phyloP scores from a whole-genome alignment of 2,888 invertebrate species.

The Clostera curtula region DNA sequence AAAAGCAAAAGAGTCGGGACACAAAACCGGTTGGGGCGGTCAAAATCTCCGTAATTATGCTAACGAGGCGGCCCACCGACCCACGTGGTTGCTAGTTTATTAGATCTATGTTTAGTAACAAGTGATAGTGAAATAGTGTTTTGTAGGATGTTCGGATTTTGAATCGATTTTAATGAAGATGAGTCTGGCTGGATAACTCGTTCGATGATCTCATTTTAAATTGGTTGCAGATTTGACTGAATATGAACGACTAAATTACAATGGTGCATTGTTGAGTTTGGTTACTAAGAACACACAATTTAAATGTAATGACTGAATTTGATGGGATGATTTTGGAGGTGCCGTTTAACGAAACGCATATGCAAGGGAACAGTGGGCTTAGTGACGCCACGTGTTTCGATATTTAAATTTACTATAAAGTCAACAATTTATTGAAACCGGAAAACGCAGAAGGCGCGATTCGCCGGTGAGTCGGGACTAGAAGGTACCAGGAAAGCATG shows the following conservation, averaged over 20 bases:
- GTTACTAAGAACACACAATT: no score
- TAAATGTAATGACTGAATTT: no score
- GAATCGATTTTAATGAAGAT: no score
- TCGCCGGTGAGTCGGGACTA: conserved; percentile 40
- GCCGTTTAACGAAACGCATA: no score
- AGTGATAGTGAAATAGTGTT: conserved; percentile 51
- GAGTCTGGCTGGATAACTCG: no score
- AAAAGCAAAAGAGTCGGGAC: conserved; percentile 40
- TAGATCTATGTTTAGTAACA: conserved; percentile 35
- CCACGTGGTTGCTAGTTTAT: conserved; percentile 42
- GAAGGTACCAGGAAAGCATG: conserved; percentile 51
- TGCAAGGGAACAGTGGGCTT: conserved; percentile 24
- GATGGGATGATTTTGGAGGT: no score
- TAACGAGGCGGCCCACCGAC: conserved; percentile 42
- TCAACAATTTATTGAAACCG: conserved; percentile 53
- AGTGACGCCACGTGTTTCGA: conserved; percentile 30
- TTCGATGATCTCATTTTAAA: no score
- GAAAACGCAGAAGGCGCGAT: conserved; percentile 61
- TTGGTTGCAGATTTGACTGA: no score
- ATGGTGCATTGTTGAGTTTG: no score
- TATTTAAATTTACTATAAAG: conserved; percentile 10
- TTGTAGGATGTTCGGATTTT: no score
- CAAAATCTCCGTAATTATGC: conserved; percentile 60
- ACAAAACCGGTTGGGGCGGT: conserved; percentile 50
- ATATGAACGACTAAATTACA: no score